Evolutionary conservation across 1,140 invertebrate genomes (phyloP), one percentile per base, ranked within the genome.

Genomic region (Doryteuthis pealeii): DNA sequence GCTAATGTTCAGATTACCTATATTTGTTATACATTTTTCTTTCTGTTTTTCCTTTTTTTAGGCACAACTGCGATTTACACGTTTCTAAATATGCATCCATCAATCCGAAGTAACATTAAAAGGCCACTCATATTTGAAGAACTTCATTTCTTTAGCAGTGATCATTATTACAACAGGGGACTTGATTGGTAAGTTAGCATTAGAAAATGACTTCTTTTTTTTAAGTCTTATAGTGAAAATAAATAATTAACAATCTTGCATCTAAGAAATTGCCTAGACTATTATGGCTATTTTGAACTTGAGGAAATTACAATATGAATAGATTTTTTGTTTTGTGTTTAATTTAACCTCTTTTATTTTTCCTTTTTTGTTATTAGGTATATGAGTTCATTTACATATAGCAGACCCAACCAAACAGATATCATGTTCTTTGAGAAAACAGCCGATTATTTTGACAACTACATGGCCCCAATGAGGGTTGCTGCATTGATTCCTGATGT

Each of bases 111-210:
- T 80, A 99, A 98, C 89, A 89, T 93, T 78, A 93, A 94, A 15
- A 97, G 95, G 85, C 92, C 93, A 0, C 93, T 95, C 78, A 98
- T 96, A 2, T 99, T 97, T 88, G 98, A 99, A 89, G 98, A 99
- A 89, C 93, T 99, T 77, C 98, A 99, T 90, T 99, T 99, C 89
- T 99, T 99, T 88, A 98, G 96, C 87, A 96, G 95, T 8, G 95
- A 96, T 83, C 98, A 99, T 89, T 99, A 99, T 87, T 93, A 95
- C 79, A 68, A 33, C 30, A 93, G 94, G 81, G 89, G 98, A 91
- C 88, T 99, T 30, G 96, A 99, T 87, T 99, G 97, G 97, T 97
- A 87, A 90, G 90, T n/a, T n/a, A n/a, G n/a, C 26, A n/a, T n/a
- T n/a, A n/a, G n/a, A n/a, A n/a, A n/a, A n/a, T n/a, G n/a, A n/a